phyloP scores from a whole-genome alignment of 2,888 invertebrate genomes.

The Agriopis marginaria region DNA sequence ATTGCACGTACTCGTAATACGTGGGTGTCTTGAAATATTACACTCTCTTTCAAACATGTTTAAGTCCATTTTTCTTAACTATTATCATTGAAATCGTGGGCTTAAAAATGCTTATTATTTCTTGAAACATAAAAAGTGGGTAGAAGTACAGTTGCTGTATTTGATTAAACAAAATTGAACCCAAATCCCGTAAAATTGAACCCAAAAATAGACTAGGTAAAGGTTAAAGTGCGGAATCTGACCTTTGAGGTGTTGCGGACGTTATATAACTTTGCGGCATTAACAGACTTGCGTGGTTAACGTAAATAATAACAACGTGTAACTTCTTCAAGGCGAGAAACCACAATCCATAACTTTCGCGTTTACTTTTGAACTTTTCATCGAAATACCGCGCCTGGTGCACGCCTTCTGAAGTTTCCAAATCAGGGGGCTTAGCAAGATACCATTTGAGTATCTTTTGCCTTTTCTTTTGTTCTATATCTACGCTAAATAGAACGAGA shows the following conservation, averaged over 20 bases:
- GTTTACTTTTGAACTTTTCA: conserved; percentile 8
- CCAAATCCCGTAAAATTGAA: conserved; percentile 12
- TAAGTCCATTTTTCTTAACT: neutral
- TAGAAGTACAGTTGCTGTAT: neutral
- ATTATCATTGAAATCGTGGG: neutral
- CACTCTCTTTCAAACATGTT: neutral
- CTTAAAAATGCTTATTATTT: neutral
- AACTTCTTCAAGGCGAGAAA: conserved; percentile 15
- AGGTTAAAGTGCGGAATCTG: conserved; percentile 38
- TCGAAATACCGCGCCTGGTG: neutral
- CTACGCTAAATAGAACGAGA: neutral
- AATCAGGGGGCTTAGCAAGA: neutral
- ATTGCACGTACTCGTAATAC: conserved; percentile 7
- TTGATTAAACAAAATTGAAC: conserved; percentile 4
- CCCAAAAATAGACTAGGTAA: conserved; percentile 29
- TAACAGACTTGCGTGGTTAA: conserved; percentile 23
- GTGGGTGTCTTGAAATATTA: conserved; percentile 3
- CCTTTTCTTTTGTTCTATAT: neutral
- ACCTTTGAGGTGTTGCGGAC: conserved; percentile 43
- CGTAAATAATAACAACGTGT: conserved; percentile 29
- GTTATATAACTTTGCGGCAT: conserved; percentile 43
- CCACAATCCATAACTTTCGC: conserved; percentile 9
- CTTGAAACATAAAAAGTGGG: neutral
- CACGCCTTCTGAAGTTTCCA: neutral
- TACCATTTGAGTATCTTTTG: neutral